phyloP scores from a whole-genome alignment of 2,113 vertebrate genomes.

The Alligator mississippiensis region DNA sequence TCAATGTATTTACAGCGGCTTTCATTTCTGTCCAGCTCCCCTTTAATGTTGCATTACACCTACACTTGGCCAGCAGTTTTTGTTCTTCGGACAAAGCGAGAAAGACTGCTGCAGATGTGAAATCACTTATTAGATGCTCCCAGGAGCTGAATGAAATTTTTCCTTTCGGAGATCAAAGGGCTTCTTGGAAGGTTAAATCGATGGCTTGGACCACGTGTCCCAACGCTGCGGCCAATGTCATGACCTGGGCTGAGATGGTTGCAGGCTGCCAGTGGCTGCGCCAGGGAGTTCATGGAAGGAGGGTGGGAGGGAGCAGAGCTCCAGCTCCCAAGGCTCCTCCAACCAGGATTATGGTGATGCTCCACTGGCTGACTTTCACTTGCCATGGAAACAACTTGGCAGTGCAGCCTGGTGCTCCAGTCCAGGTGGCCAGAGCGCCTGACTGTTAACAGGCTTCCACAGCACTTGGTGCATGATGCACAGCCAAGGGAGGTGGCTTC shows the following conservation, averaged over 20 bases:
- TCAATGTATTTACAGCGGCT: neutral
- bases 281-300: neutral
- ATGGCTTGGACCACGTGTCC: neutral
- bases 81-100: neutral
- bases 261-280: neutral
- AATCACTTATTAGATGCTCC: neutral
- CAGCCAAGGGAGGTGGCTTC: neutral
- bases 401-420: neutral
- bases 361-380: neutral
- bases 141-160: neutral
- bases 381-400: neutral
- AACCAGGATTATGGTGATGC: neutral
- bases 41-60: neutral
- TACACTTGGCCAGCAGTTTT: neutral
- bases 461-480: neutral
- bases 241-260: neutral
- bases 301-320: neutral
- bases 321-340: neutral
- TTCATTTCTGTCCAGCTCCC: neutral
- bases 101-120: neutral
- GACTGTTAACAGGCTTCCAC: neutral
- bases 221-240: neutral
- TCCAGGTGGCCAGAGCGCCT: neutral
- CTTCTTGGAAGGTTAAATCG: neutral
- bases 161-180: neutral